phyloP scores from a whole-genome alignment of 2,113 vertebrate genomes.

The Sarotherodon lohbergeri region DNA sequence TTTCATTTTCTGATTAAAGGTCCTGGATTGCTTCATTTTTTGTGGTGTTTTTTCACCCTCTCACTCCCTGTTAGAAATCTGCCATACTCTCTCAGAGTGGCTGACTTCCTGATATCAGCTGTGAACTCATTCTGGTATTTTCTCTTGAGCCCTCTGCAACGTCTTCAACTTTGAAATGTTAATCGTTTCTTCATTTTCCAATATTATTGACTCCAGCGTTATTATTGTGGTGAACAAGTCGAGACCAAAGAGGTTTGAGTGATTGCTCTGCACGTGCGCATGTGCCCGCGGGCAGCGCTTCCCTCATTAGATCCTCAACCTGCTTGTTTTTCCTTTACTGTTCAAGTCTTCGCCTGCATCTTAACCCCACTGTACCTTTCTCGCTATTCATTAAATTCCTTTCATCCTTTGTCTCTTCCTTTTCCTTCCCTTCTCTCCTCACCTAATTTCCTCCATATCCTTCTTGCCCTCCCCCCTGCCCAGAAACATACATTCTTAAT shows the following conservation, averaged over 20 bases:
- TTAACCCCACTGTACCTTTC: not conserved
- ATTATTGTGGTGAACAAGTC: not conserved
- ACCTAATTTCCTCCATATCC: not conserved
- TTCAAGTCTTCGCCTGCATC: not conserved
- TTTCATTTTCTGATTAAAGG: not conserved
- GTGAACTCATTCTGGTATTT: constrained; percentile 26
- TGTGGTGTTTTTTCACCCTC: not conserved
- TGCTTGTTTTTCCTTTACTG: not conserved
- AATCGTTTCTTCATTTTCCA: constrained; percentile 35
- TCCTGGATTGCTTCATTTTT: not conserved
- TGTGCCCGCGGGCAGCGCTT: not conserved
- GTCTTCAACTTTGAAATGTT: constrained; percentile 45
- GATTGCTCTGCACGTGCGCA: not conserved
- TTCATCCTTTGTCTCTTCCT: not conserved
- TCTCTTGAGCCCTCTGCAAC: not conserved
- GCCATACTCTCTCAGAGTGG: not conserved
- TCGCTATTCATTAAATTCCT: not conserved
- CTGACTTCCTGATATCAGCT: not conserved
- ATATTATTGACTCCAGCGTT: constrained; percentile 20
- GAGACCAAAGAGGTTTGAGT: not conserved
- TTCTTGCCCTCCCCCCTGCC: not conserved
- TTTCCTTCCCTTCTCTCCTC: not conserved
- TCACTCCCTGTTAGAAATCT: not conserved
- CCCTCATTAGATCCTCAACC: constrained; percentile 1
- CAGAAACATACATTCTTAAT: constrained; percentile 36